These are phyloP conservation scores for Linnaemya tessellans DNA, from an alignment of 2,888 invertebrate species.

Conservation along the genomic window DNA sequence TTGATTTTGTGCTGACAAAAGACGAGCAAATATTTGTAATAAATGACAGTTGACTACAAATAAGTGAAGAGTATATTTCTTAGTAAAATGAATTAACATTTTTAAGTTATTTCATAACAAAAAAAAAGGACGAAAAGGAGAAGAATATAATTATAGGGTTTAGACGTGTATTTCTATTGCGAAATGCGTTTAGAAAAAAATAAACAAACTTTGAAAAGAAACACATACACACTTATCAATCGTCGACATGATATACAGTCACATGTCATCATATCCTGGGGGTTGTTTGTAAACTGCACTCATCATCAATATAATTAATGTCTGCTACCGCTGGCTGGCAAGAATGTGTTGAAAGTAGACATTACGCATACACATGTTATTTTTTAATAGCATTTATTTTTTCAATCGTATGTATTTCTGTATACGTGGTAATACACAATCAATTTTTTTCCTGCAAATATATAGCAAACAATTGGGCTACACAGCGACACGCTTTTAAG, in stretches of 20 bases:
- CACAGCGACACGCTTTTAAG: conserved; percentile 56
- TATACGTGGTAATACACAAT: not conserved
- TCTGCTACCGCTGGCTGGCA: conserved; percentile 24
- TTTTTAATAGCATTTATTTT: conserved; percentile 26
- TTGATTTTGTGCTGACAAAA: conserved; percentile 79
- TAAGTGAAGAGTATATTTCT: conserved; percentile 12
- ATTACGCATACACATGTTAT: conserved; percentile 57
- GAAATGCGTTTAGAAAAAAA: conserved; percentile 37
- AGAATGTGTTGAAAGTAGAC: conserved; percentile 55
- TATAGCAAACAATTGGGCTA: conserved; percentile 55
- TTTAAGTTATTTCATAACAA: conserved; percentile 28
- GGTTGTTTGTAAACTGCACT: conserved; percentile 34
- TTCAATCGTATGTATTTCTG: not conserved
- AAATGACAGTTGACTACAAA: conserved; percentile 50
- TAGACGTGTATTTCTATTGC: conserved; percentile 16
- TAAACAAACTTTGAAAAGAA: conserved; percentile 29
- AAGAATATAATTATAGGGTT: conserved; percentile 28
- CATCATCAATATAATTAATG: conserved; percentile 60
- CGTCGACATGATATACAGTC: not conserved
- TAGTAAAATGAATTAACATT: conserved; percentile 53
- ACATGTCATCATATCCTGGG: conserved; percentile 31
- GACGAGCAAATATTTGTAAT: conserved; percentile 79
- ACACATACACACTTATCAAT: not conserved
- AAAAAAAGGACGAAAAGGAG: not conserved
- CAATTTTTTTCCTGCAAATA: conserved; percentile 34